phyloP scores from a whole-genome alignment of 2,113 vertebrate genomes.

The Oceanodroma tethys region DNA sequence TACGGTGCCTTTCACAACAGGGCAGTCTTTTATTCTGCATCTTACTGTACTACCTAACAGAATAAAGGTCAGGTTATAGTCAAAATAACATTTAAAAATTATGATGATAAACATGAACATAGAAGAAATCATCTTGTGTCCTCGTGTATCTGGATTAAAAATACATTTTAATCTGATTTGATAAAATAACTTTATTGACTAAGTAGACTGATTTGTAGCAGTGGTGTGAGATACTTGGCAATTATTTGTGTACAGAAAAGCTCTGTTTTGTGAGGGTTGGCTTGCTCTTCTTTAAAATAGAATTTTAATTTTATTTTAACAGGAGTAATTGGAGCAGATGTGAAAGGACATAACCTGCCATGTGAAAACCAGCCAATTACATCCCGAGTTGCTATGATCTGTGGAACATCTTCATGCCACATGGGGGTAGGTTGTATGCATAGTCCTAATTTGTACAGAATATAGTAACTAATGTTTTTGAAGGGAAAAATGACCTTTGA shows the following conservation, averaged over 20 bases:
- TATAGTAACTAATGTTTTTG: neutral
- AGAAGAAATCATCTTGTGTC: neutral
- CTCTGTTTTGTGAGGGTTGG: neutral
- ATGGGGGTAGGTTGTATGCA: slow-evolving; percentile 85
- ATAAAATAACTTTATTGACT: neutral
- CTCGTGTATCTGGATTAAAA: neutral
- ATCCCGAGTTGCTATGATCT: slow-evolving; percentile 89
- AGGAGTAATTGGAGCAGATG: slow-evolving; percentile 93
- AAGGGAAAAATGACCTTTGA: slow-evolving; percentile 15
- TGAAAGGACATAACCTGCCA: slow-evolving; percentile 81
- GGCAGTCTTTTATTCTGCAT: neutral
- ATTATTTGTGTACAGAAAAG: neutral
- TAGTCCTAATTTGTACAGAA: neutral
- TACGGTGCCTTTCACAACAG: neutral
- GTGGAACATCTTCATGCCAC: slow-evolving; percentile 96
- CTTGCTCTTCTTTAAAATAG: neutral
- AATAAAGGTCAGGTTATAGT: neutral
- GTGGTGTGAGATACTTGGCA: neutral
- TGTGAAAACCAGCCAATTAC: slow-evolving; percentile 87
- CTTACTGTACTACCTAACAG: neutral
- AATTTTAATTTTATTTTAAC: slow-evolving; percentile 39
- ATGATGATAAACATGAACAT: neutral
- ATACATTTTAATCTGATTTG: neutral
- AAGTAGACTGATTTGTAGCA: neutral
- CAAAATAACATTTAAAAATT: neutral